Percentiles rank a stretch among this genome's conserved stretches.
These are phyloP conservation scores for Heliconius hewitsoni DNA, from an alignment of 1,140 invertebrate species.

Conservation along the genomic window DNA sequence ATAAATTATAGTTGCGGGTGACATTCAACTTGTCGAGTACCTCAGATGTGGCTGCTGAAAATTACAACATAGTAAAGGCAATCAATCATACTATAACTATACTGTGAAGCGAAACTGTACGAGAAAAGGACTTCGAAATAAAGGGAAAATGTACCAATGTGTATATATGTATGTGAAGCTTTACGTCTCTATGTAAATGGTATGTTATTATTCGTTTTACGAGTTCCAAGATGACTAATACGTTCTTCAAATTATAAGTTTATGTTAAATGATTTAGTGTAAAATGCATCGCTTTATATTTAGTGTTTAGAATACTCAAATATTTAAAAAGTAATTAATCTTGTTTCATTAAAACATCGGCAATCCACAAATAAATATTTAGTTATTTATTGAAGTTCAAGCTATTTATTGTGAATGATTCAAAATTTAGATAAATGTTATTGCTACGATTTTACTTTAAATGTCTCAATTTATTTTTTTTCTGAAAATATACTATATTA, in stretches of 20 bases:
- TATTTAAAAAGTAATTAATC: not conserved
- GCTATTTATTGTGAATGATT: too few species aligned
- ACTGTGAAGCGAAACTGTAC: conserved; percentile 1
- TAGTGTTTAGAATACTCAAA: not conserved
- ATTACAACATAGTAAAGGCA: conserved; percentile 25
- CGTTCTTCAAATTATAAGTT: not conserved
- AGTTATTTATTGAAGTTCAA: not conserved
- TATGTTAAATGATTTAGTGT: not conserved
- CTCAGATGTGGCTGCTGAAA: conserved; percentile 34
- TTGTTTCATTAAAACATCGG: not conserved
- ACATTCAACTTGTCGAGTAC: conserved; percentile 29
- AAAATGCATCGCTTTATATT: not conserved
- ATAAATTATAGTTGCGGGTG: conserved; percentile 36
- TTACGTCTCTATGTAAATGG: conserved; percentile 8
- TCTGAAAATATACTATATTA: too few species aligned
- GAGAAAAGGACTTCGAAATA: not conserved
- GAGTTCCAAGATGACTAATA: conserved; percentile 16
- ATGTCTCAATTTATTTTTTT: not conserved
- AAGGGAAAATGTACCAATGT: not conserved
- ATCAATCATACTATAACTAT: conserved; percentile 31
- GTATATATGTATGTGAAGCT: not conserved
- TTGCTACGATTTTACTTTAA: too few species aligned
- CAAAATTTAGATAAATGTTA: too few species aligned
- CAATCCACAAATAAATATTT: not conserved
- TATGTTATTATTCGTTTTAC: conserved; percentile 17